Base-by-base conservation (phyloP, 2,797 vertebrate genomes). In the Pipistrellus nathusii region DNA sequence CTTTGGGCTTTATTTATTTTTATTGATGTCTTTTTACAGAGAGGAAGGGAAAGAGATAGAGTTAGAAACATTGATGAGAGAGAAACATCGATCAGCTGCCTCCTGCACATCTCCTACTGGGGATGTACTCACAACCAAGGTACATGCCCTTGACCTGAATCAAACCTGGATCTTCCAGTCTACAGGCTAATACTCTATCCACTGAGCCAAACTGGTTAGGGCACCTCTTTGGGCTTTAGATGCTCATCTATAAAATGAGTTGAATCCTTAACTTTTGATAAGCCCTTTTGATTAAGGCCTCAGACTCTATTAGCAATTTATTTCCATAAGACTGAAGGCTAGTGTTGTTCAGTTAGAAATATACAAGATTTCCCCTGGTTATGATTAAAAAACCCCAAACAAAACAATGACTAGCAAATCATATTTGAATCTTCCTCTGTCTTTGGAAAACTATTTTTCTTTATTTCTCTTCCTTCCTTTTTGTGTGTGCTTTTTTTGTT, bases 201-300 rank as follows among this genome's bases (percentile, higher is more conserved):
- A 23, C 21, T 55, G 53, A 55, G 53, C 53, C 8, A 55, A 55
- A 55, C 21, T 8, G 53, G 53, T 23, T 55, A 41, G 27, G 51
- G 57, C 53, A 46, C 46, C 68, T 83, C 35, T 83, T 5, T 86
- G 44, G 69, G 64, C 62, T 86, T 87, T 12, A 75, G 71, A 6
- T 59, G 21, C 44, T 92, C 59, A 84, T 81, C 64, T 93, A 41
- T 81, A 75, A 87, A 88, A 84, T 64, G 62, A 88, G 57, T 32
- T 53, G 25, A 69, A 94, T n/a, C 17, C 20, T 78, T 55, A 68
- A 90, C 17, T 85, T 7, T 1, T 18, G 66, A 59, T 20, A 30
- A 78, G 32, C 35, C 44, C 46, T 93, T 83, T 15, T 80, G 71
- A 92, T 64, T 69, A 92, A 90, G 35, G 64, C 23, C 46, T 88